Conservation (phyloP, 1,140 invertebrate species). For the Adoxophyes honmai region DNA sequence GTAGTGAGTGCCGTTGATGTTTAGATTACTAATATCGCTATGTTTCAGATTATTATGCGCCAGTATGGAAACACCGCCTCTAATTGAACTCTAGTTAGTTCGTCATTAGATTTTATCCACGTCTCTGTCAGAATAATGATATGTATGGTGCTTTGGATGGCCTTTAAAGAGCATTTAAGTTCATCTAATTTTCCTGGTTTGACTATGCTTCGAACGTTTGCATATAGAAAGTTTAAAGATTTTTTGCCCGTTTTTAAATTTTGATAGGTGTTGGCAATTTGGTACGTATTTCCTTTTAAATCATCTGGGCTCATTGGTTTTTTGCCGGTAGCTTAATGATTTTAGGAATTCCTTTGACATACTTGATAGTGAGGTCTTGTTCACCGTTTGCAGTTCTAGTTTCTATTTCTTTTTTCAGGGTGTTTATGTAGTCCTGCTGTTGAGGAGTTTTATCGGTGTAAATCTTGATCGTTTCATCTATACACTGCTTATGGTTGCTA, state of each 20-base stretch:
- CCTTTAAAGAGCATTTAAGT: constrained; percentile 12
- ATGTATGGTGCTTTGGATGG: constrained; percentile 9
- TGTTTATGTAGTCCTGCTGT: not conserved
- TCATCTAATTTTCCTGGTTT: constrained; percentile 11
- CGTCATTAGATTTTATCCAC: constrained; percentile 19
- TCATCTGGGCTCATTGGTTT: not conserved
- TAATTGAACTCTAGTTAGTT: constrained; percentile 13
- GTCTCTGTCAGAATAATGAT: constrained; percentile 18
- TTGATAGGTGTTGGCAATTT: not conserved
- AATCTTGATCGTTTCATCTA: not conserved
- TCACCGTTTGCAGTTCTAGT: not conserved
- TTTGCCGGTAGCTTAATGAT: not conserved
- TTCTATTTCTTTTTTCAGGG: not conserved
- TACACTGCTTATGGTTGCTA: not conserved
- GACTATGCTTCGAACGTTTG: not conserved
- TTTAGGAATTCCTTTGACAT: not conserved
- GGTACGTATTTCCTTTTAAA: not conserved
- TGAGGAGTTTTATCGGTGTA: not conserved
- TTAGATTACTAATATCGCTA: constrained; percentile 14
- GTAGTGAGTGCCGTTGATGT: constrained; percentile 23
- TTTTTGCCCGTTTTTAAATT: not conserved
- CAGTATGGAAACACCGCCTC: constrained; percentile 31
- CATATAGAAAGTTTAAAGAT: not conserved
- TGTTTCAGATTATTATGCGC: constrained; percentile 24
- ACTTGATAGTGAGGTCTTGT: not conserved